Percentiles rank a stretch among this genome's conserved stretches.
phyloP scores from a whole-genome alignment of 2,797 vertebrate genomes.

The Rhinella marina region DNA sequence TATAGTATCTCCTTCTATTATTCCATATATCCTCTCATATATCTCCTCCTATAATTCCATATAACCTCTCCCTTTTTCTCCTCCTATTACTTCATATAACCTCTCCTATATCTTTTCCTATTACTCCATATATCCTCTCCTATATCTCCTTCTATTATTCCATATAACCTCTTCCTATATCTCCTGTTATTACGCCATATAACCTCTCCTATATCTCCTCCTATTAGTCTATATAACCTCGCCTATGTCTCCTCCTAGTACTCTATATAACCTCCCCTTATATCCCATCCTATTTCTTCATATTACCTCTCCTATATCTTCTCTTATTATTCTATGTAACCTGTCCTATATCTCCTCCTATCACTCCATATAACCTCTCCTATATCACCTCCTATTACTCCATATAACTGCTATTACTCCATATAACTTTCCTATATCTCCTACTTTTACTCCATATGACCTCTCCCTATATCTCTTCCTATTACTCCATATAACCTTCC shows the following conservation, averaged over 20 bases:
- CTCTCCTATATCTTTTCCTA: no score
- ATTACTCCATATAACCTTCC: conserved; percentile 3
- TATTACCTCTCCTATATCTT: not conserved
- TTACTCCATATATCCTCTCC: not conserved
- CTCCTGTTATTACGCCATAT: conserved; percentile 6
- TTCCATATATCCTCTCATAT: not conserved
- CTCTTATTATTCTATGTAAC: not conserved
- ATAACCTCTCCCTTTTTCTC: not conserved
- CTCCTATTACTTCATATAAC: conserved; percentile 17
- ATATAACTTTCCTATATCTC: no score
- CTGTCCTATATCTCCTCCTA: not conserved
- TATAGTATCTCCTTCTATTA: conserved; percentile 18
- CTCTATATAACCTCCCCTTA: conserved; percentile 4
- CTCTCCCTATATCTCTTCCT: not conserved
- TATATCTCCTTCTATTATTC: not conserved
- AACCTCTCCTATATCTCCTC: not conserved
- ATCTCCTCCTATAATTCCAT: no score
- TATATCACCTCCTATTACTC: not conserved
- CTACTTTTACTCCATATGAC: not conserved
- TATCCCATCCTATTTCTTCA: not conserved
- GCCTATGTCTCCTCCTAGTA: conserved; percentile 11
- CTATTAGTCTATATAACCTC: not conserved
- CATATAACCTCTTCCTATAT: not conserved
- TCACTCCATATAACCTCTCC: not conserved
- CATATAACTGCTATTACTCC: not conserved